Conservation (phyloP, 2,797 vertebrate species). For the Rhinoraja longicauda region DNA sequence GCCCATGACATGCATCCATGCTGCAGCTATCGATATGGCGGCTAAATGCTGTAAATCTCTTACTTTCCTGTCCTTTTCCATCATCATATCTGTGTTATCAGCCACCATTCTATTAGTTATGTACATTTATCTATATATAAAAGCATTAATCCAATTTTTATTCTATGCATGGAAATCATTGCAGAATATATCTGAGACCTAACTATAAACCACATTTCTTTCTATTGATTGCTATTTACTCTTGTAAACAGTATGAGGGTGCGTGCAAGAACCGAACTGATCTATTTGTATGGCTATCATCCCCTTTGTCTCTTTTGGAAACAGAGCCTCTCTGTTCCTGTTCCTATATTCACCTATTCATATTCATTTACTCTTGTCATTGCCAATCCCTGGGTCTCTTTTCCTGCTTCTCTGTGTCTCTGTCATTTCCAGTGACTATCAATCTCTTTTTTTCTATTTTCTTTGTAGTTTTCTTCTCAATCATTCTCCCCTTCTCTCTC, state of each 20-base stretch:
- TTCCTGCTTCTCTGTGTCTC: conserved; percentile 20
- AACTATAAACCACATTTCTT: not conserved
- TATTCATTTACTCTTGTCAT: conserved; percentile 36
- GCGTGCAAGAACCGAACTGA: not conserved
- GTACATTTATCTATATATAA: not conserved
- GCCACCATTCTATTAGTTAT: not conserved
- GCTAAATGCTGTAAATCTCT: not conserved
- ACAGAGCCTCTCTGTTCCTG: conserved; percentile 12
- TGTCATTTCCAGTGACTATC: conserved; percentile 28
- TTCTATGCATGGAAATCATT: not conserved
- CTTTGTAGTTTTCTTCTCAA: conserved; percentile 22
- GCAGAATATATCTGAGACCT: not conserved
- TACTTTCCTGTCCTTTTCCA: not conserved
- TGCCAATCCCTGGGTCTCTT: conserved; percentile 25
- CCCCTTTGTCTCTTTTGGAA: conserved; percentile 30
- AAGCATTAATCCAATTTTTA: not conserved
- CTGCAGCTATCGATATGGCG: not conserved
- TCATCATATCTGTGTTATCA: not conserved
- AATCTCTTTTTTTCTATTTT: conserved; percentile 36
- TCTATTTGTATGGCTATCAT: not conserved
- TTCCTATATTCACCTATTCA: conserved; percentile 23
- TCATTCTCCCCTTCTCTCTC: conserved; percentile 1
- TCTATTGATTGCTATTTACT: conserved; percentile 29
- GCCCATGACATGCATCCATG: not conserved
- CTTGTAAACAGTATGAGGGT: not conserved